Evolutionary conservation across 1,140 invertebrate genomes (phyloP).

Genomic region (Solenopsis fugax): DNA sequence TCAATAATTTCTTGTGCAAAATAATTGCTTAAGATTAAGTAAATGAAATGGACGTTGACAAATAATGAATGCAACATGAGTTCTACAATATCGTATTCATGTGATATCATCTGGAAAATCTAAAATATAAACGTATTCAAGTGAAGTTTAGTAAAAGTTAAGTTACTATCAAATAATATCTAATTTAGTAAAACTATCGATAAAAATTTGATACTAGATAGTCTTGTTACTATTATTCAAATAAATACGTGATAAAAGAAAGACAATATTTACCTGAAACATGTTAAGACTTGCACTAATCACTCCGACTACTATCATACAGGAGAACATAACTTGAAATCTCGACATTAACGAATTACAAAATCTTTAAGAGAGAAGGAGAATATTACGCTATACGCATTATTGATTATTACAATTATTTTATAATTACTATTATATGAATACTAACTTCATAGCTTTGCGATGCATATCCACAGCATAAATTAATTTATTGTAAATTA

Average conservation of each 20-base stretch:
- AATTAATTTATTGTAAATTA: neutral
- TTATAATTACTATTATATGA: neutral
- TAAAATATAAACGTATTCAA: neutral
- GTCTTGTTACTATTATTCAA: neutral
- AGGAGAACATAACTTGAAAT: conserved; percentile 5
- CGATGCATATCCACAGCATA: conserved; percentile 35
- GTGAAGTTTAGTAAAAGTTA: neutral
- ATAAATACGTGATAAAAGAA: neutral
- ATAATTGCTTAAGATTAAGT: neutral
- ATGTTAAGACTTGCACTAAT: neutral
- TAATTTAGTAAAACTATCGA: neutral
- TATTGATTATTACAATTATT: neutral
- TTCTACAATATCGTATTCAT: neutral
- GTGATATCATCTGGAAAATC: neutral
- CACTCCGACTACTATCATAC: neutral
- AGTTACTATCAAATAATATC: no score
- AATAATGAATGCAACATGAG: neutral
- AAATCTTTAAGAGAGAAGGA: neutral
- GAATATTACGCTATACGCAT: neutral
- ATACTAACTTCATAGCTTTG: conserved; percentile 11
- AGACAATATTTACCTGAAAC: neutral
- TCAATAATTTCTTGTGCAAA: conserved; percentile 12
- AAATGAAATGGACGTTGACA: neutral
- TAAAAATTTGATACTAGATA: neutral
- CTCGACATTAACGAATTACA: neutral